Conservation (phyloP, 2,797 vertebrate species). For the Alcedo atthis region DNA sequence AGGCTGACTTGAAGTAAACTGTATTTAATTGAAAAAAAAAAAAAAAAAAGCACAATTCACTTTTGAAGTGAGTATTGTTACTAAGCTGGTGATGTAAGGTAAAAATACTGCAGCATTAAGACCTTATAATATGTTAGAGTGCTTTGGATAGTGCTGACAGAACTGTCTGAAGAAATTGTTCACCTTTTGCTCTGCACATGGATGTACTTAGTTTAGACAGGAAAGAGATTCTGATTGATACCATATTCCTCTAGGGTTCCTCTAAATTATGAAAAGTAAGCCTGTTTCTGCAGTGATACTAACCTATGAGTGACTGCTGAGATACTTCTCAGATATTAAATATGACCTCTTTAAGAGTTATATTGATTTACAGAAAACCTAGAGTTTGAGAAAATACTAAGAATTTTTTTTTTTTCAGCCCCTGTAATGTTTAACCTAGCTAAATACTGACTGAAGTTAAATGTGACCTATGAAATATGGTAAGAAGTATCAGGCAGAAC, state of each 20-base stretch:
- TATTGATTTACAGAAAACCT: slow-evolving; percentile 50
- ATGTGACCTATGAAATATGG: slow-evolving; percentile 17
- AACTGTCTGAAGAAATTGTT: background rate
- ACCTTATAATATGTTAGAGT: background rate
- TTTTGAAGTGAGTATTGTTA: slow-evolving; percentile 36
- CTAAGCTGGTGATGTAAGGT: background rate
- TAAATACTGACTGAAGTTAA: slow-evolving; percentile 44
- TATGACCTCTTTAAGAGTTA: slow-evolving; percentile 17
- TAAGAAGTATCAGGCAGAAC: background rate
- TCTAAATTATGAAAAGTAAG: slow-evolving; percentile 50
- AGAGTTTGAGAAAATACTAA: slow-evolving; percentile 60
- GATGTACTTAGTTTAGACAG: background rate
- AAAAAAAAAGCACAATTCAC: slow-evolving; percentile 13
- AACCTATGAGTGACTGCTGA: slow-evolving; percentile 36
- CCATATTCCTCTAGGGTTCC: slow-evolving; percentile 10
- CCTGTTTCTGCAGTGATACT: background rate
- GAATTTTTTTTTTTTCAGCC: slow-evolving; percentile 45
- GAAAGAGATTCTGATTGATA: slow-evolving; percentile 49
- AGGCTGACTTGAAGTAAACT: background rate
- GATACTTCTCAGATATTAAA: slow-evolving; percentile 57
- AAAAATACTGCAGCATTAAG: background rate
- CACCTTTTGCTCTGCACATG: background rate
- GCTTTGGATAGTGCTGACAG: background rate
- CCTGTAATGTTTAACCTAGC: background rate
- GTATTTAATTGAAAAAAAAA: background rate